Conservation (phyloP, 2,888 invertebrate genomes). For the Drosophila prostipennis region DNA sequence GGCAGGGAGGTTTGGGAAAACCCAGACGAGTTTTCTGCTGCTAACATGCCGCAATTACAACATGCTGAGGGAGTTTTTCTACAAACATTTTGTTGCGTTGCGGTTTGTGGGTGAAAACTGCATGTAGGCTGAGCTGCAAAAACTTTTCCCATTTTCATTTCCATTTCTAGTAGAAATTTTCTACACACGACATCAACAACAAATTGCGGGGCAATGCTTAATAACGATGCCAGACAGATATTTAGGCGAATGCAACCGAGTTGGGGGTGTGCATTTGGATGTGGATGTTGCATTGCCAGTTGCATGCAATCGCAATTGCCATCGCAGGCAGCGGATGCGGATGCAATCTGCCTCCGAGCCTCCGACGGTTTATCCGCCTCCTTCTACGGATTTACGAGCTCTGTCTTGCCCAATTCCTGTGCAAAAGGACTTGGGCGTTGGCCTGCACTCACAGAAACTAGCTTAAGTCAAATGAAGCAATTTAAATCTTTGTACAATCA, state of each 20-base stretch:
- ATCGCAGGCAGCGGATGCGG: conserved; percentile 25
- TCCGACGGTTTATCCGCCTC: conserved; percentile 21
- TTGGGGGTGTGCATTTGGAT: background rate
- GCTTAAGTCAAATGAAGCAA: too few relatives aligned
- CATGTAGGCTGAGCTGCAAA: conserved; percentile 12
- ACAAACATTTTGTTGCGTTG: conserved; percentile 25
- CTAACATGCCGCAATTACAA: conserved; percentile 43
- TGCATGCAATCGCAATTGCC: conserved; percentile 14
- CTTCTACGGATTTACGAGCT: conserved; percentile 15
- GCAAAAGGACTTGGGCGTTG: conserved; percentile 19
- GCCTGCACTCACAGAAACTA: conserved; percentile 18
- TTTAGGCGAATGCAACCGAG: conserved; percentile 16
- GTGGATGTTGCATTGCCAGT: background rate
- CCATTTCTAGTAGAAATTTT: conserved; percentile 6
- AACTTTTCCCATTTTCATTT: conserved; percentile 36
- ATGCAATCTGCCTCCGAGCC: conserved; percentile 29
- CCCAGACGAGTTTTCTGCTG: conserved; percentile 15
- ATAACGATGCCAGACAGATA: conserved; percentile 42
- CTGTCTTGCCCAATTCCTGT: conserved; percentile 7
- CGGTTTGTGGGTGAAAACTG: conserved; percentile 27
- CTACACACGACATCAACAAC: conserved; percentile 6
- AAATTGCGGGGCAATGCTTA: conserved; percentile 28
- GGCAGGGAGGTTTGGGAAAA: conserved; percentile 4
- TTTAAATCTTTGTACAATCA: too few relatives aligned
- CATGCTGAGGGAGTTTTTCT: conserved; percentile 26